A percentile compares a stretch with the other conserved stretches of the same genome.
Conservation (phyloP, 2,888 invertebrate species). For the Eupithecia pulchellata region DNA sequence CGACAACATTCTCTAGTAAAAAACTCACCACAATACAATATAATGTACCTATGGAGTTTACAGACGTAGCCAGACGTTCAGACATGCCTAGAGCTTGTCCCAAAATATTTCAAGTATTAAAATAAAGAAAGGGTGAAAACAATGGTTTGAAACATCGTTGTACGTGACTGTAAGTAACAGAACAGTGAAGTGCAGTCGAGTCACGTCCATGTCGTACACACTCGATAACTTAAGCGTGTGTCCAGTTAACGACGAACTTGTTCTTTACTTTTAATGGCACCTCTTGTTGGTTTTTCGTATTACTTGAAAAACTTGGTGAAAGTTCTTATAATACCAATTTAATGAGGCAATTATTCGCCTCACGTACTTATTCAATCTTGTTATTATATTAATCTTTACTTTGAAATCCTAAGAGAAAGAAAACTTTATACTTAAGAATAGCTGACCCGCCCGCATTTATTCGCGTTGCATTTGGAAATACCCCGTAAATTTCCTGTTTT, state of each 20-base stretch:
- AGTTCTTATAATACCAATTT: not conserved
- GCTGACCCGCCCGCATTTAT: not conserved
- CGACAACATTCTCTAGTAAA: too few species aligned
- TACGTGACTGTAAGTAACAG: not conserved
- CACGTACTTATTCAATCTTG: not conserved
- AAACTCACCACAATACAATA: too few species aligned
- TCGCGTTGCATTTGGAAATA: too few species aligned
- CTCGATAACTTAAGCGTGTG: not conserved
- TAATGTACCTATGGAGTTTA: too few species aligned
- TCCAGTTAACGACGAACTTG: not conserved
- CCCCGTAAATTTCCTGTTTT: too few species aligned
- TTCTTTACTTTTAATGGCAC: not conserved
- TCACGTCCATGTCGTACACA: not conserved
- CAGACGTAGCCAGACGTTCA: too few species aligned
- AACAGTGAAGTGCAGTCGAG: not conserved
- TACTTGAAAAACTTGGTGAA: not conserved
- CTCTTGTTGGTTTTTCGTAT: not conserved
- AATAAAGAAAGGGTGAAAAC: not conserved
- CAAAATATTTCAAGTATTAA: not conserved
- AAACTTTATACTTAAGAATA: not conserved
- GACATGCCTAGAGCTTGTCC: not conserved
- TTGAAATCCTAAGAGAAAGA: not conserved
- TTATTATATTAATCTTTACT: not conserved
- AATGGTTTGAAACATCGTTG: not conserved
- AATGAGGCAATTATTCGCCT: not conserved